These are phyloP conservation scores for Chrysaora quinquecirrha DNA, from an alignment of 30 jellyfish, hydroid and myxozoan species.

Conservation along the genomic window DNA sequence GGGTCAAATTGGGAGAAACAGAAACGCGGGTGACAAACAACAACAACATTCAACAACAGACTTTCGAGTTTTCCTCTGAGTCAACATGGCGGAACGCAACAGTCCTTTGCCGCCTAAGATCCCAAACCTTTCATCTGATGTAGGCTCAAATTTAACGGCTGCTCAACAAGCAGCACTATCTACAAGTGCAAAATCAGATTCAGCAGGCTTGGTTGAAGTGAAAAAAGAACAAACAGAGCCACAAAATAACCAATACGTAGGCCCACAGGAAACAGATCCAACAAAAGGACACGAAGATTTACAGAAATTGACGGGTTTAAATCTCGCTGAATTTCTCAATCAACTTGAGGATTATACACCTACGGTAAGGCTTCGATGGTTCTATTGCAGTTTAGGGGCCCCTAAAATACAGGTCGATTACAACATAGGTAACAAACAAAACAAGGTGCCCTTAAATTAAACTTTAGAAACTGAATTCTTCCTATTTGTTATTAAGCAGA, in stretches of 20 bases:
- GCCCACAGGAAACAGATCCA: conserved; percentile 9
- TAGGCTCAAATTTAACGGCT: neutral
- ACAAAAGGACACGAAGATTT: conserved; percentile 49
- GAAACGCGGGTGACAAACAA: too few relatives aligned
- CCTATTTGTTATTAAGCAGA: too few relatives aligned
- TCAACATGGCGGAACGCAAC: conserved; percentile 12
- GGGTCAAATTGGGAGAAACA: too few relatives aligned
- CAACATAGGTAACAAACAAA: neutral
- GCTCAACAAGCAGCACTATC: conserved; percentile 6
- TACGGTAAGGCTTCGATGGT: conserved; percentile 38
- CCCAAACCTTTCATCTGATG: neutral
- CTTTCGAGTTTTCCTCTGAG: neutral
- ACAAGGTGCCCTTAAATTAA: neutral
- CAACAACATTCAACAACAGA: too few relatives aligned
- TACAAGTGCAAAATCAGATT: neutral
- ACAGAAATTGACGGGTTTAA: conserved; percentile 51
- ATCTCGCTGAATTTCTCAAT: conserved; percentile 79
- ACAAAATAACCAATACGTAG: neutral
- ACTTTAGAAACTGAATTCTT: neutral
- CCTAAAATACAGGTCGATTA: too few relatives aligned
- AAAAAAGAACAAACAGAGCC: neutral
- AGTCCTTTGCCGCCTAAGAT: neutral
- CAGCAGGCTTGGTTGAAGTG: neutral
- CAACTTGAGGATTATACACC: conserved; percentile 92
- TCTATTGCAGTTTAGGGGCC: too few relatives aligned